A percentile compares a stretch with the other conserved stretches of the same genome.
Evolutionary conservation across 2,113 vertebrate species (phyloP).

Genomic region (Candoia aspera): DNA sequence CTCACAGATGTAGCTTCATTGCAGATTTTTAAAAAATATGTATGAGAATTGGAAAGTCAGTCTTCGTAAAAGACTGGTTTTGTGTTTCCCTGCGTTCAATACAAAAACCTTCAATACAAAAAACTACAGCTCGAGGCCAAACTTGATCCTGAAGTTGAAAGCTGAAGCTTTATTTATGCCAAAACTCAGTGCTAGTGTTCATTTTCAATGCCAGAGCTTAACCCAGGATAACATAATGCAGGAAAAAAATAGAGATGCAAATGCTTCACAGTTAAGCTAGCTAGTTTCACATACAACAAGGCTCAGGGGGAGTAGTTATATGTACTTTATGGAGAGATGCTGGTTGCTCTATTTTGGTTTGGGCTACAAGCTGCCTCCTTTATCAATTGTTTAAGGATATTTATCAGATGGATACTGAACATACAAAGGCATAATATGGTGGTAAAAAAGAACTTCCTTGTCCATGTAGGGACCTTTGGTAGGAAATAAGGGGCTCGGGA

Average conservation of each 20-base stretch:
- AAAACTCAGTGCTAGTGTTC: not conserved
- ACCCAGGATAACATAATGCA: not conserved
- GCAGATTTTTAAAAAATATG: not conserved
- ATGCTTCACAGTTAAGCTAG: not conserved
- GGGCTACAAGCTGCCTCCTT: not conserved
- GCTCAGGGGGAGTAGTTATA: not conserved
- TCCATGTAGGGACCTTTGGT: not conserved
- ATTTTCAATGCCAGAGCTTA: not conserved
- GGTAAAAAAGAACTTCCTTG: not conserved
- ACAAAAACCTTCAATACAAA: not conserved
- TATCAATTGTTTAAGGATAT: not conserved
- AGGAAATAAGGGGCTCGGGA: conserved; percentile 7
- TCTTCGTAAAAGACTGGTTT: not conserved
- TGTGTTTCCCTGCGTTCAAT: not conserved
- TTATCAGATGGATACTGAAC: not conserved
- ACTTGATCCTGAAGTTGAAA: not conserved
- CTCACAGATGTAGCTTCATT: not conserved
- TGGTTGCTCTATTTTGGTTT: not conserved
- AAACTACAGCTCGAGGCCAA: not conserved
- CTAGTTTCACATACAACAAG: not conserved
- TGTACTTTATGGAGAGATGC: not conserved
- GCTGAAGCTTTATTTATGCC: not conserved
- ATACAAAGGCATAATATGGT: not conserved
- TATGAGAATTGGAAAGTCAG: not conserved
- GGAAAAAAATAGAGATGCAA: not conserved